Conservation (phyloP, 2,888 invertebrate genomes). For the Cordilura impudica region DNA sequence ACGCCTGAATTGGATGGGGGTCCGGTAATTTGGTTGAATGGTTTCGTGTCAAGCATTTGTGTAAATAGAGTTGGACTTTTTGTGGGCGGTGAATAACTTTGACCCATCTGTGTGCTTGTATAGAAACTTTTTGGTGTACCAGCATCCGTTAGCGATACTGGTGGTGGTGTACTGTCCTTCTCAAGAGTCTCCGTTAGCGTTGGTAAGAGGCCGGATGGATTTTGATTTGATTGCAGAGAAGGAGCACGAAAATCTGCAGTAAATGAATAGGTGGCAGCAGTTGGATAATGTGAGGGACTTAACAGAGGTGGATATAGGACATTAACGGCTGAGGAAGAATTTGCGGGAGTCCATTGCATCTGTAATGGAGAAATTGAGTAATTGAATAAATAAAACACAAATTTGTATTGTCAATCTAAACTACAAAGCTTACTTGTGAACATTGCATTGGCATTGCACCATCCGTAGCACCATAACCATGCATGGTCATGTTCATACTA, state of each 20-base stretch:
- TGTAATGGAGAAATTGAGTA: slow-evolving; percentile 47
- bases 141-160: slow-evolving; percentile 69
- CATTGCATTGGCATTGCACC: slow-evolving; percentile 79
- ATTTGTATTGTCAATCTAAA: background rate
- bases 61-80: slow-evolving; percentile 72
- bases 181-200: slow-evolving; percentile 67
- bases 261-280: slow-evolving; percentile 88
- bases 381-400: background rate
- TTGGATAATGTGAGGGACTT: slow-evolving; percentile 83
- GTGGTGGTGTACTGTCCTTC: slow-evolving; percentile 72
- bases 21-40: slow-evolving; percentile 63
- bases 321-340: slow-evolving; percentile 81
- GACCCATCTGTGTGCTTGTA: slow-evolving; percentile 69
- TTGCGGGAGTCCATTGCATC: slow-evolving; percentile 87
- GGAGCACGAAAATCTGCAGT: slow-evolving; percentile 89
- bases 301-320: slow-evolving; percentile 83
- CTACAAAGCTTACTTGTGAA: slow-evolving; percentile 81
- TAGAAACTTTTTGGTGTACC: slow-evolving; percentile 75
- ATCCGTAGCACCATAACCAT: slow-evolving; percentile 81
- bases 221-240: slow-evolving; percentile 65
- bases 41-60: slow-evolving; percentile 69
- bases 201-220: slow-evolving; percentile 78
- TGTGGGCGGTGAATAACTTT: slow-evolving; percentile 74
- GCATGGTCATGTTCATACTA: slow-evolving; percentile 98
- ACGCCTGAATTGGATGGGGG: slow-evolving; percentile 63